Evolutionary conservation across 2,888 invertebrate species (phyloP), one percentile per base, ranked within the genome.

Genomic region (Sphaerophoria taeniata): DNA sequence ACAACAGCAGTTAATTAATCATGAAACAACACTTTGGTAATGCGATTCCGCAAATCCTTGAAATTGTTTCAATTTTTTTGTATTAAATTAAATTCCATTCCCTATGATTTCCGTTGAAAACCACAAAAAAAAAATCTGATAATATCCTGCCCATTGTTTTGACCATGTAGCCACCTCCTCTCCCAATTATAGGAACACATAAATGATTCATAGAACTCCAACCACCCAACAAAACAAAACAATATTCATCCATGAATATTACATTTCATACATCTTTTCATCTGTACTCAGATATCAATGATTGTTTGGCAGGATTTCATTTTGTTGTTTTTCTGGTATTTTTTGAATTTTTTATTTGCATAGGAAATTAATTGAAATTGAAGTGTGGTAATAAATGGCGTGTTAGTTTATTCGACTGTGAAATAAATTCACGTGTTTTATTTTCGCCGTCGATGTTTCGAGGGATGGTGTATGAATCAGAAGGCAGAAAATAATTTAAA

Each of bases 401-500:
- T 77, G 81, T 77, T 72, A 67, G 85, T 73, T 73, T 65, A 81
- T 77, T 73, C 80, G 73, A 73, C 85, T 77, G 85, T 85, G 81
- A 85, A 85, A 81, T 81, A 61, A 70, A 85, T 85, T 77, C 85
- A 76, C 76, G 73, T 58, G 34, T 3, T 53, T 24, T 16, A 16
- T 36, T 58, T 36, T 7, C 6, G 0, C 12, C 9, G 6, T 5
- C 9, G 6, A 11, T 0, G 0, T 43, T 43, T 7, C 12, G 11
- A 9, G 43, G 12, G 43, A 43, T 39, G 45, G 4, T 36, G n/a
- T 14, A 43, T 31, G n/a, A 51, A 53, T 47, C 33, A 56, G 34
- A n/a, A 53, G 51, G 63, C 2, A 58, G 61, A 45, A 63, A 56
- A 34, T 51, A 81, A 43, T 34, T 56, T 34, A 60, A 53, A 45